Base-by-base conservation (phyloP, 2,113 vertebrate genomes). In the Meles meles region DNA sequence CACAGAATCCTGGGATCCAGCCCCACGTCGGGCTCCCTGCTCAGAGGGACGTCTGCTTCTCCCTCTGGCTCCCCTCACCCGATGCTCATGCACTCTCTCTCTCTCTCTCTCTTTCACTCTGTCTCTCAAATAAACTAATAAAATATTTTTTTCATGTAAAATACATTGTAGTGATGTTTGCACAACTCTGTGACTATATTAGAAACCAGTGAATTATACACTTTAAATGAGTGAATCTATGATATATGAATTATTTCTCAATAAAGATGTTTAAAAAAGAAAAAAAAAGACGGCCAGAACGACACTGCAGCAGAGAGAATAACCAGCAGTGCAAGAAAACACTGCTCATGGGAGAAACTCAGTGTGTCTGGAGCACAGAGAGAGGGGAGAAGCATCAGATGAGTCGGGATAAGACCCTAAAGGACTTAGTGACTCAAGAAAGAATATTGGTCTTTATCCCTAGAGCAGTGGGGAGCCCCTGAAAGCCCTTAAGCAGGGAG, bases 181-280 rank as follows among this genome's bases (percentile, higher is more conserved):
- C 6, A 80, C 29, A 90, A 69, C 49, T 71, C n/a, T 65, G 8
- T 86, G 59, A 76, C 15, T 65, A 39, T 37, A 44, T 27, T 52
- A 20, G 18, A 37, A 92, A 84, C 8, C 59, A 67, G 0, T 79
- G 65, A 57, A 52, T 25, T 74, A 8, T 42, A 37, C 10, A 59
- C 37, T 89, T 84, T 52, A 52, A 72, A 25, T 92, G 77, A 5
- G 31, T 69, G 74, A 77, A 61, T 65, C 37, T 57, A 29, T 55
- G 7, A 23, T 34, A n/a, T 44, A 20, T 82, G 20, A 80, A 63
- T 74, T 74, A 34, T 49, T 81, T 97, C 39, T 96, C 34, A 76
- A 65, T 21, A 92, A 69, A 44, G 21, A 65, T 44, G 6, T 52
- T 63, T 47, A 14, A 65, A 49, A 11, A 57, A n/a, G 34, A 39